A percentile compares a stretch with the other conserved stretches of the same genome.
Evolutionary conservation across 2,113 vertebrate genomes (phyloP).

Genomic region (Poecile atricapillus): DNA sequence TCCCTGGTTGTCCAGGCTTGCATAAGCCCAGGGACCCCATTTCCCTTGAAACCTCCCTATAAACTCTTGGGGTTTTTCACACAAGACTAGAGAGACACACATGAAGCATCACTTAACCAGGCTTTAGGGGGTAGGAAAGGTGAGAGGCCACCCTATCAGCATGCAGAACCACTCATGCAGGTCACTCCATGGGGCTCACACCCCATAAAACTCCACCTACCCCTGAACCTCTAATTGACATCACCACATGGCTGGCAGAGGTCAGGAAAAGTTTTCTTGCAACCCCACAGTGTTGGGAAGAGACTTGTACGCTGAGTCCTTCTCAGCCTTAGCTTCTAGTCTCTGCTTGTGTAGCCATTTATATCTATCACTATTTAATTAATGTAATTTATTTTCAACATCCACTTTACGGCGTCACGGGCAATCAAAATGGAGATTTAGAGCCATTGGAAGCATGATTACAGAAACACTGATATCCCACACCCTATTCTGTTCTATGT

Average conservation of each 20-base stretch:
- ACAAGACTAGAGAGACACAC: neutral
- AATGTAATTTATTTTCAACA: neutral
- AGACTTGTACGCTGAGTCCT: neutral
- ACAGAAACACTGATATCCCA: neutral
- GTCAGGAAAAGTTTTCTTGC: neutral
- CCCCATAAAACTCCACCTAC: neutral
- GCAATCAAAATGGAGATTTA: neutral
- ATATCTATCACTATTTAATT: neutral
- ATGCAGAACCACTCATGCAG: accelerated
- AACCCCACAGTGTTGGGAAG: neutral
- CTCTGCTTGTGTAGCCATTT: neutral
- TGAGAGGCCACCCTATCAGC: neutral
- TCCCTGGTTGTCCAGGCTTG: neutral
- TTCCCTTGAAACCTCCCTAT: neutral
- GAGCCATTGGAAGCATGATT: neutral
- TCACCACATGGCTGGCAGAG: neutral
- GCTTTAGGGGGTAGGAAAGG: neutral
- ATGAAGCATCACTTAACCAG: accelerated
- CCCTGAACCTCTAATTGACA: accelerated
- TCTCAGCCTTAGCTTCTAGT: neutral
- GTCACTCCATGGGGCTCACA: neutral
- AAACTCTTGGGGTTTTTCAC: neutral
- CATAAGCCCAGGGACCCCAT: accelerated
- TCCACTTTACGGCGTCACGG: neutral
- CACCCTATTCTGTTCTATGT: neutral